Evolutionary conservation across 2,797 vertebrate genomes (phyloP).

Genomic region (Pseudochirops cupreus): DNA sequence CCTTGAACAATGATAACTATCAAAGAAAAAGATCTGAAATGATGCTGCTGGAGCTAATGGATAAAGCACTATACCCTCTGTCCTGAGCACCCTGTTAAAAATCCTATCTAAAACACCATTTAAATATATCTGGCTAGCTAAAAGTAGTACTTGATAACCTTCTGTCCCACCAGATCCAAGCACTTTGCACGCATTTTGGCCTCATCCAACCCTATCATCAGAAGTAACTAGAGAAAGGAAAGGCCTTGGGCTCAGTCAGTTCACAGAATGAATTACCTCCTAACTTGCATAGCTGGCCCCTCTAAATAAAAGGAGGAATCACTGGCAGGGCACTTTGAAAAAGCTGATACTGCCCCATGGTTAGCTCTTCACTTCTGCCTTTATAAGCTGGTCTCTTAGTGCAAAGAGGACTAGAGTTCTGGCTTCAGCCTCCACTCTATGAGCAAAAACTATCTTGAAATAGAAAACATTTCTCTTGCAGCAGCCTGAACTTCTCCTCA

Average conservation of each 20-base stretch:
- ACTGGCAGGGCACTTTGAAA: constrained; percentile 43
- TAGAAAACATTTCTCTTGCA: constrained; percentile 65
- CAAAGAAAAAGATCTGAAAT: background rate
- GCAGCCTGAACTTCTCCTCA: background rate
- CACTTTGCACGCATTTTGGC: background rate
- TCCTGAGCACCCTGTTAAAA: constrained; percentile 59
- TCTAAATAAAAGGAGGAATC: constrained; percentile 16
- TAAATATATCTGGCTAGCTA: constrained; percentile 73
- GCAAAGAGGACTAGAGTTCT: constrained; percentile 33
- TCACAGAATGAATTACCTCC: background rate
- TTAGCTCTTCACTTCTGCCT: background rate
- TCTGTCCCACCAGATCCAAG: constrained; percentile 64
- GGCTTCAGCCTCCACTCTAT: constrained; percentile 67
- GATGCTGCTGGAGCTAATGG: background rate
- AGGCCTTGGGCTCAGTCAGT: background rate
- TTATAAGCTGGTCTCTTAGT: constrained; percentile 41
- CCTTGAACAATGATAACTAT: background rate
- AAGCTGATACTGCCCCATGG: background rate
- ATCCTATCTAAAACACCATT: constrained; percentile 59
- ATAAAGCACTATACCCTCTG: constrained; percentile 38
- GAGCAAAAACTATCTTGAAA: constrained; percentile 51
- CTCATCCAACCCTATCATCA: constrained; percentile 18
- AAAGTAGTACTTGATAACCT: constrained; percentile 68
- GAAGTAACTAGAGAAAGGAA: constrained; percentile 51
- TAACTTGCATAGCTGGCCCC: background rate